These are phyloP conservation scores for Melolontha melolontha DNA, from an alignment of 2,888 invertebrate species.

Conservation along the genomic window DNA sequence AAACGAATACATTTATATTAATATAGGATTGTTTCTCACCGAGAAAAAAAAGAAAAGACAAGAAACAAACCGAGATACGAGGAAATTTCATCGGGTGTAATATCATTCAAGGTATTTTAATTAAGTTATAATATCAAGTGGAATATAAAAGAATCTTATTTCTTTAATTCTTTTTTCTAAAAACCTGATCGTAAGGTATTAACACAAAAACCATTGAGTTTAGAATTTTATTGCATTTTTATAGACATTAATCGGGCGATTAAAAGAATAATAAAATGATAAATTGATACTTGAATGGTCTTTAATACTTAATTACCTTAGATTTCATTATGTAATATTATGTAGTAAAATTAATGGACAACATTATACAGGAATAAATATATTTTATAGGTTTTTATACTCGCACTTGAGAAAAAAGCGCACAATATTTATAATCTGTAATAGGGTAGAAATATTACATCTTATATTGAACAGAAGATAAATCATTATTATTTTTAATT, in stretches of 20 bases:
- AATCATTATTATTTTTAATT: slow-evolving; percentile 32
- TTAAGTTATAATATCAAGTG: slow-evolving; percentile 31
- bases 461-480: slow-evolving; percentile 3
- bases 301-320: slow-evolving; percentile 37
- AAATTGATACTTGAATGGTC: slow-evolving; percentile 34
- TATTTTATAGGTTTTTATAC: neutral
- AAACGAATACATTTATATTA: slow-evolving; percentile 22
- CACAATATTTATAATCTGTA: slow-evolving; percentile 24
- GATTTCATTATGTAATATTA: slow-evolving; percentile 36
- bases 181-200: slow-evolving; percentile 30
- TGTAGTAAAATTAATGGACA: slow-evolving; percentile 32
- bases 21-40: slow-evolving; percentile 7
- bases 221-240: slow-evolving; percentile 32
- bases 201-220: slow-evolving; percentile 30
- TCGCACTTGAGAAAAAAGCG: neutral
- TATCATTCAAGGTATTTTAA: slow-evolving; percentile 28
- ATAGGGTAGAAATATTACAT: slow-evolving; percentile 12
- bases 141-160: slow-evolving; percentile 26
- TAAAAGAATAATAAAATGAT: slow-evolving; percentile 38
- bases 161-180: slow-evolving; percentile 21
- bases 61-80: neutral
- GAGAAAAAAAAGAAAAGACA: neutral
- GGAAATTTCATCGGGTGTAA: slow-evolving; percentile 9
- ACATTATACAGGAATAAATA: neutral
- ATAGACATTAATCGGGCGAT: slow-evolving; percentile 38